phyloP scores from a whole-genome alignment of 2,797 vertebrate genomes.

The Cynodonichthys magdalenae region DNA sequence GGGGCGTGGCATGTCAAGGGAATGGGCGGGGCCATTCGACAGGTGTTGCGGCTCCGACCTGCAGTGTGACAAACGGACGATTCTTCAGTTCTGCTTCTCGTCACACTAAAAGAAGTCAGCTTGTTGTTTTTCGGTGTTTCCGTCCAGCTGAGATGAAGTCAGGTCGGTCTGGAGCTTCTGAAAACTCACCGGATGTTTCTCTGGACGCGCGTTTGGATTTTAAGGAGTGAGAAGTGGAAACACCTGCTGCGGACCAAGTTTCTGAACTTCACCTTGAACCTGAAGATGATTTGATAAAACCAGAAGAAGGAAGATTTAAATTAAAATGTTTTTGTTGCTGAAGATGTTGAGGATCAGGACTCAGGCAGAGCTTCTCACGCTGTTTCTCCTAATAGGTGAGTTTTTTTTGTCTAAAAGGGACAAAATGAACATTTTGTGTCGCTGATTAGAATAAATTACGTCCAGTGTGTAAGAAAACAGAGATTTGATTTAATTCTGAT shows the following conservation, averaged over 20 bases:
- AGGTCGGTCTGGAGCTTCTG: background rate
- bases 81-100: background rate
- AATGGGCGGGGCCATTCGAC: constrained; percentile 31
- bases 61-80: constrained; percentile 11
- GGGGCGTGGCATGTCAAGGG: background rate
- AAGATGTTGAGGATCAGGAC: constrained; percentile 20
- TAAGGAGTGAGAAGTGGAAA: constrained; percentile 1
- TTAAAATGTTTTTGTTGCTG: background rate
- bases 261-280: background rate
- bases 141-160: background rate
- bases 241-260: constrained; percentile 17
- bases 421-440: background rate
- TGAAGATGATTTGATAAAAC: background rate
- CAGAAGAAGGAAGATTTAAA: background rate
- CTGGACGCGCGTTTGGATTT: background rate
- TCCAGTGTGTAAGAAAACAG: too few species aligned
- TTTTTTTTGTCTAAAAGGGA: constrained; percentile 1
- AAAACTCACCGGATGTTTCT: background rate
- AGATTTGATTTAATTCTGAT: background rate
- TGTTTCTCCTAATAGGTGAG: constrained; percentile 63
- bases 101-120: too few species aligned
- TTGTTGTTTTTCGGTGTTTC: background rate
- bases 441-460: background rate
- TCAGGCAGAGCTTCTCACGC: background rate
- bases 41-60: constrained; percentile 43